Evolutionary conservation across 2,888 invertebrate genomes (phyloP).

Genomic region (Plagiodera versicolora): DNA sequence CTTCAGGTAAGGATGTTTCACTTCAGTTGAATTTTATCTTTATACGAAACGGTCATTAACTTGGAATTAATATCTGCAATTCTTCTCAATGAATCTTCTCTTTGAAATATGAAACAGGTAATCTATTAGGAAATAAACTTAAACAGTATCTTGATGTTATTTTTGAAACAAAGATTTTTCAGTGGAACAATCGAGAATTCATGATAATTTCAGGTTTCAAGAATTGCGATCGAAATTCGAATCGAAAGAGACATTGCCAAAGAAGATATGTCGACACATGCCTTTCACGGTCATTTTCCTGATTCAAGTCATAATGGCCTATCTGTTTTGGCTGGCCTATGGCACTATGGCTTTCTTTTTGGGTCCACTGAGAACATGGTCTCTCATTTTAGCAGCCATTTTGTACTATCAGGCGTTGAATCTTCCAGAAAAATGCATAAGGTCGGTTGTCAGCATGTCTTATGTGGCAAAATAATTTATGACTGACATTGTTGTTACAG

Average conservation of each 20-base stretch:
- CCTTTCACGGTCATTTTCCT: constrained; percentile 63
- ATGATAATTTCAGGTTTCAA: constrained; percentile 43
- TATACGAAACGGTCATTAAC: too few relatives aligned
- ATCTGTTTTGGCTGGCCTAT: constrained; percentile 81
- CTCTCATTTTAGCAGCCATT: constrained; percentile 66
- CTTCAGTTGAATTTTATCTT: too few relatives aligned
- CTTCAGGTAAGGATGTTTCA: constrained; percentile 52
- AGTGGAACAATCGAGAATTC: too few relatives aligned
- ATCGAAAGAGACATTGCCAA: constrained; percentile 33
- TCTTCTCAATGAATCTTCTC: too few relatives aligned
- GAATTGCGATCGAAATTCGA: constrained; percentile 43
- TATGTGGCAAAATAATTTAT: too few relatives aligned
- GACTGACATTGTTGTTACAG: constrained; percentile 22
- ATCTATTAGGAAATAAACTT: too few relatives aligned
- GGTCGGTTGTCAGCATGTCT: too few relatives aligned
- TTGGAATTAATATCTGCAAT: too few relatives aligned
- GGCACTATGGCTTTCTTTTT: constrained; percentile 75
- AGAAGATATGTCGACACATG: constrained; percentile 46
- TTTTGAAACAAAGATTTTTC: too few relatives aligned
- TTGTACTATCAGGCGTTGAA: constrained; percentile 68
- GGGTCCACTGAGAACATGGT: constrained; percentile 81
- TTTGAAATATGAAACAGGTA: too few relatives aligned
- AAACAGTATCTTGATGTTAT: too few relatives aligned
- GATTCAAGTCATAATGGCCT: constrained; percentile 66
- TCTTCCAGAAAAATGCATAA: constrained; percentile 64